Conservation (phyloP, 1,140 invertebrate species). For the Drosophila baimaii region DNA sequence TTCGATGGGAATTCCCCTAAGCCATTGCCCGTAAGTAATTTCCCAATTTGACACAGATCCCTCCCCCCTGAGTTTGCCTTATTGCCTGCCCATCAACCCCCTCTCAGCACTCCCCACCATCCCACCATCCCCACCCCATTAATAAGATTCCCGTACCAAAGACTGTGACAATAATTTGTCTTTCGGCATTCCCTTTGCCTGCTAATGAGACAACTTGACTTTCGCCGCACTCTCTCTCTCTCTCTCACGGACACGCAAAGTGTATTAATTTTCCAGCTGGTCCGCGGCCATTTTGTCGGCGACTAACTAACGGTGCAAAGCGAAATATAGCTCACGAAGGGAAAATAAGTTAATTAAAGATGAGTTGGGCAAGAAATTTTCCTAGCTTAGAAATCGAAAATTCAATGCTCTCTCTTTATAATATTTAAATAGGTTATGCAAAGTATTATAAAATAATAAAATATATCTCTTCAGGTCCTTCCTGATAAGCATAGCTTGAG, state of each 20-base stretch:
- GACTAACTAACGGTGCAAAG: conserved; percentile 52
- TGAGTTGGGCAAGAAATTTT: conserved; percentile 8
- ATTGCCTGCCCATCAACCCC: background rate
- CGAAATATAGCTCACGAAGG: conserved; percentile 37
- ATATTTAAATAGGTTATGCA: too few species aligned
- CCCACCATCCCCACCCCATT: background rate
- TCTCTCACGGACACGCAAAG: conserved; percentile 24
- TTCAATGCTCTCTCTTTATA: background rate
- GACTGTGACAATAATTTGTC: conserved; percentile 45
- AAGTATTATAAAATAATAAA: too few species aligned
- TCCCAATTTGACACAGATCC: conserved; percentile 4
- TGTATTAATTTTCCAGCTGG: conserved; percentile 31
- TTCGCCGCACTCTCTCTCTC: conserved; percentile 35
- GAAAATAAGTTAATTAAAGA: conserved; percentile 65
- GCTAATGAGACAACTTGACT: conserved; percentile 50
- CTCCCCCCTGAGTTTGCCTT: background rate
- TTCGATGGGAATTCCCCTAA: conserved; percentile 6
- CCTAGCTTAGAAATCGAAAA: background rate
- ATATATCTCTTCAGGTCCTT: too few species aligned
- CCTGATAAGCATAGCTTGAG: too few species aligned
- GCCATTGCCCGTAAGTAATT: conserved; percentile 14
- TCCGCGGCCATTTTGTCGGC: conserved; percentile 37
- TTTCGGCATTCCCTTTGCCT: conserved; percentile 27
- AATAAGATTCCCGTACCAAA: conserved; percentile 46
- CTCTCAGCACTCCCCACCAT: too few species aligned